Conservation (phyloP, 1,140 invertebrate species). For the Lepidurus packardi region DNA sequence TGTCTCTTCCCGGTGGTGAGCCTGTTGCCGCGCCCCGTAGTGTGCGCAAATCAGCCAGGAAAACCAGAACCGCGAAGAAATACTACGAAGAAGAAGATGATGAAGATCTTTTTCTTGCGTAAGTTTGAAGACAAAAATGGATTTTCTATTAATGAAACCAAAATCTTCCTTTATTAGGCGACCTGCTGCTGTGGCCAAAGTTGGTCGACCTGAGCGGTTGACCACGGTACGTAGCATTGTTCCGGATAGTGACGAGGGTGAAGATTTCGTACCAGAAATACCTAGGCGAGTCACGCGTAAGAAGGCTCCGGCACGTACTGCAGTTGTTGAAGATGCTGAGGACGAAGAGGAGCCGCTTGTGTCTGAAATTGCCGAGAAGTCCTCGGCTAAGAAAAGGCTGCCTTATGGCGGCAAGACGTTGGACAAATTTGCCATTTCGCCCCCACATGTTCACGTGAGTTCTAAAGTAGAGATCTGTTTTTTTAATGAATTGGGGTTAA, state of each 20-base stretch:
- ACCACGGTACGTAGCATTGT: not conserved
- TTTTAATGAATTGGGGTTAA: no score
- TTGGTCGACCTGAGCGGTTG: not conserved
- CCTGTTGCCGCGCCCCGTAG: not conserved
- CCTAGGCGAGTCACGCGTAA: not conserved
- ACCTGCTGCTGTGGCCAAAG: not conserved
- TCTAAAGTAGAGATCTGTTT: not conserved
- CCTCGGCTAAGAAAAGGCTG: not conserved
- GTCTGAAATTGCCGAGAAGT: not conserved
- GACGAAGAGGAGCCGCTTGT: not conserved
- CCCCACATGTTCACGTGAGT: not conserved
- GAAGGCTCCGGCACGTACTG: not conserved
- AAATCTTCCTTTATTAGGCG: not conserved
- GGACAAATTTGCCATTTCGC: not conserved
- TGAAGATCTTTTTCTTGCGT: not conserved
- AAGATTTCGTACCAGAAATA: not conserved
- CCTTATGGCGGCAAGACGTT: not conserved
- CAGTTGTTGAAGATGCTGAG: not conserved
- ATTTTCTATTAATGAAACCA: not conserved
- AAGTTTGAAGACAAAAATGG: not conserved
- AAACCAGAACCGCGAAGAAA: not conserved
- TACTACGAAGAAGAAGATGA: not conserved
- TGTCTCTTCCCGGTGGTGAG: not conserved
- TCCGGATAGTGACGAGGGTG: not conserved
- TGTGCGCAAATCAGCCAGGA: not conserved